phyloP scores from a whole-genome alignment of 2,888 invertebrate species.

The Leptarthrus brevirostris region DNA sequence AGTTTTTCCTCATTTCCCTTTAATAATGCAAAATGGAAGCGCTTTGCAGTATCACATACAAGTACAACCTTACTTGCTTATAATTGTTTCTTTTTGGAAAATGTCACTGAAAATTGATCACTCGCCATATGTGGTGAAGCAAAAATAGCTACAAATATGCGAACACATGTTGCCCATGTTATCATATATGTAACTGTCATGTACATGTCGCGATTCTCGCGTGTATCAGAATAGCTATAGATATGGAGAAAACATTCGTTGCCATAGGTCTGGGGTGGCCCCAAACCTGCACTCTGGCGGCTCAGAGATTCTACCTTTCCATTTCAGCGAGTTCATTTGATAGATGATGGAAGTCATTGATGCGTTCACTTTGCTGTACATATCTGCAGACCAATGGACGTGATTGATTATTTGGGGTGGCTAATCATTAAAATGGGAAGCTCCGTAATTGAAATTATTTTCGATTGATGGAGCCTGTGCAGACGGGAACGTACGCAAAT shows the following conservation, averaged over 20 bases:
- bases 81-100: constrained; percentile 14
- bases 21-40: neutral
- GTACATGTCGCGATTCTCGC: constrained; percentile 24
- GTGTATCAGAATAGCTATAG: constrained; percentile 7
- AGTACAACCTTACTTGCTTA: neutral
- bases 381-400: neutral
- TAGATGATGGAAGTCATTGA: constrained; percentile 27
- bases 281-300: neutral
- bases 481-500: neutral
- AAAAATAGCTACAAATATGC: constrained; percentile 34
- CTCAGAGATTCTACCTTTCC: constrained; percentile 13
- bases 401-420: constrained; percentile 37
- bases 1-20: neutral
- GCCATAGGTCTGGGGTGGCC: neutral
- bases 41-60: neutral
- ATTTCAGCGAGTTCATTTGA: constrained; percentile 25
- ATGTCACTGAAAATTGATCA: constrained; percentile 41
- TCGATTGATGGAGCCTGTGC: constrained; percentile 25
- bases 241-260: neutral
- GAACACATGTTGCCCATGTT: constrained; percentile 17
- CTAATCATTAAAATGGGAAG: neutral
- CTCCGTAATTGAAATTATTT: constrained; percentile 29
- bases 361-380: neutral
- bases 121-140: constrained; percentile 41
- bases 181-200: constrained; percentile 16